Evolutionary conservation across 2,113 vertebrate genomes (phyloP), one percentile per base, ranked within the genome.

Genomic region (Regulus satrapa): DNA sequence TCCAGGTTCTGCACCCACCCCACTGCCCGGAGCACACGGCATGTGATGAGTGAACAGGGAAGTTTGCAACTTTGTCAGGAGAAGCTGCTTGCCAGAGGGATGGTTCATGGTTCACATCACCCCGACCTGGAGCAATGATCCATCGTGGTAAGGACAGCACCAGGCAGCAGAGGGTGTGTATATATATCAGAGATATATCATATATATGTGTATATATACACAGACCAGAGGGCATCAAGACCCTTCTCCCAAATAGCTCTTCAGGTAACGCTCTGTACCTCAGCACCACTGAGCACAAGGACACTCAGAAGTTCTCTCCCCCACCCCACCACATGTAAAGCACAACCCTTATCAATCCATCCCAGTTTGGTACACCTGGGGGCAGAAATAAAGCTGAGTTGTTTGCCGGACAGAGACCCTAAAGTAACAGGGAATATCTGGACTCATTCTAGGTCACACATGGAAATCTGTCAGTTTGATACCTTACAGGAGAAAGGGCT

Each of bases 11-110:
- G 45, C 14, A 61, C 12, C 31, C 51, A 23, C 4, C 55, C 36
- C 28, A 0, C 43, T 6, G 59, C 68, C 56, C 25, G 2, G 20
- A 32, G 40, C 40, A 36, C 1, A 4, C 0, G 0, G 77, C 34
- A 1, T 0, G 29, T 0, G 9, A 43, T 0, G 9, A 51, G 62
- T 4, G 3, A 43, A 26, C 29, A 41, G 43, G 32, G 25, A n/a
- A n/a, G n/a, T n/a, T n/a, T n/a, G n/a, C n/a, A n/a, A n/a, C n/a
- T 38, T 29, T 72, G 9, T 0, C 8, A 67, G 56, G 32, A 58
- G 56, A 36, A 85, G 3, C 1, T 18, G 25, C n/a, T 28, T 40
- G 51, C 16, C 79, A 32, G 18, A 46, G 25, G 46, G 51, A 26
- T 13, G 31, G 11, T 76, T 66, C 49, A 18, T 4, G 28, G 71